Evolutionary conservation across 2,113 vertebrate species (phyloP).

Genomic region (Anarrhichthys ocellatus): DNA sequence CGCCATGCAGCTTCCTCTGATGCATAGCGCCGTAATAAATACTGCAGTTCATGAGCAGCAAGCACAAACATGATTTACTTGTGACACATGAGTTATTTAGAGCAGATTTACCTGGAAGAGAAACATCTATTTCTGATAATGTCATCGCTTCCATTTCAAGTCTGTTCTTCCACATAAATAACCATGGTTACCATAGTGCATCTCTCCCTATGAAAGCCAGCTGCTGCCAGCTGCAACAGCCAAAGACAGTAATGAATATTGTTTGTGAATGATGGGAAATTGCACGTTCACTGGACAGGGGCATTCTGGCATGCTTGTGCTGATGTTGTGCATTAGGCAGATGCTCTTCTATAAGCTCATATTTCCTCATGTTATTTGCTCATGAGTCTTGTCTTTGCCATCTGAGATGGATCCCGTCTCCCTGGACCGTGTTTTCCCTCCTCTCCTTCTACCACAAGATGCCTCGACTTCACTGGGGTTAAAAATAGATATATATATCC

Average conservation of each 20-base stretch:
- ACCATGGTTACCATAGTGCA: slow-evolving; percentile 75
- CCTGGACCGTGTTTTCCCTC: slow-evolving; percentile 31
- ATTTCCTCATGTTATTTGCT: slow-evolving; percentile 22
- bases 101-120: slow-evolving; percentile 9
- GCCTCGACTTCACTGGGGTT: slow-evolving; percentile 63
- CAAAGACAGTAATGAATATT: slow-evolving; percentile 29
- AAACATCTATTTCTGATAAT: slow-evolving; percentile 57
- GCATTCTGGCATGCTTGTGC: no score
- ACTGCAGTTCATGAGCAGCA: slow-evolving; percentile 2
- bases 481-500: slow-evolving; percentile 75
- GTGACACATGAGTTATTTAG: background rate
- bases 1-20: background rate
- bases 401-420: slow-evolving; percentile 50
- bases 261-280: slow-evolving; percentile 24
- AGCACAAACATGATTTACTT: background rate
- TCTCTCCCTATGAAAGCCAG: slow-evolving; percentile 38
- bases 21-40: background rate
- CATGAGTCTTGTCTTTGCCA: slow-evolving; percentile 40
- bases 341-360: slow-evolving; percentile 32
- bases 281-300: background rate
- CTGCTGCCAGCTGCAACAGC: slow-evolving; percentile 51
- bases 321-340: slow-evolving; percentile 3
- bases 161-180: slow-evolving; percentile 54
- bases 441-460: slow-evolving; percentile 59
- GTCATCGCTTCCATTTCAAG: slow-evolving; percentile 46